Percentiles rank a stretch among this genome's conserved stretches.
Evolutionary conservation across 2,113 vertebrate genomes (phyloP).

Genomic region (Leucoraja erinaceus): DNA sequence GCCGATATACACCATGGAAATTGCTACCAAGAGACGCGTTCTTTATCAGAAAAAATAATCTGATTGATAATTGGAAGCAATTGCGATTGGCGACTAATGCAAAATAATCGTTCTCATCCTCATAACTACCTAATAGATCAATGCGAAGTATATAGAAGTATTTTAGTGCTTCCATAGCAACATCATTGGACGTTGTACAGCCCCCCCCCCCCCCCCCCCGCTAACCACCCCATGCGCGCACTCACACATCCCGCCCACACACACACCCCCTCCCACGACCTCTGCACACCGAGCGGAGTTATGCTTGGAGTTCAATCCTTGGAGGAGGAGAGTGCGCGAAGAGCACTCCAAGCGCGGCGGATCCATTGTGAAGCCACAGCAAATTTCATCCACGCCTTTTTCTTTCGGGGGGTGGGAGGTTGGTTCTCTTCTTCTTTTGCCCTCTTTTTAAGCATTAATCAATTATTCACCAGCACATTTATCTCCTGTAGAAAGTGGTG

Average conservation of each 20-base stretch:
- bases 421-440: background rate
- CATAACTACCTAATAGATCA: background rate
- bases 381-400: background rate
- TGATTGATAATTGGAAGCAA: background rate
- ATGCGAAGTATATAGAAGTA: background rate
- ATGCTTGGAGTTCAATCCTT: background rate
- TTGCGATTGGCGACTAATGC: background rate
- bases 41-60: background rate
- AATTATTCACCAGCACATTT: conserved; percentile 56
- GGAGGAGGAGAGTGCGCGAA: background rate
- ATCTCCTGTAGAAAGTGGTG: conserved; percentile 57
- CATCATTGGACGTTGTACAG: background rate
- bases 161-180: background rate
- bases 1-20: background rate
- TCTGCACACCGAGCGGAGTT: background rate
- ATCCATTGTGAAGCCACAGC: background rate
- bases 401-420: background rate
- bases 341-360: background rate
- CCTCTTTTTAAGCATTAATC: conserved; percentile 43
- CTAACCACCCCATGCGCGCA: too few species aligned
- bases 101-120: background rate
- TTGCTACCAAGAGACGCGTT: background rate
- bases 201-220: background rate
- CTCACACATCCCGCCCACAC: too few species aligned
- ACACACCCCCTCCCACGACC: background rate